These are phyloP conservation scores for Argyra leucocephala DNA, from an alignment of 2,888 invertebrate genomes.

Conservation along the genomic window DNA sequence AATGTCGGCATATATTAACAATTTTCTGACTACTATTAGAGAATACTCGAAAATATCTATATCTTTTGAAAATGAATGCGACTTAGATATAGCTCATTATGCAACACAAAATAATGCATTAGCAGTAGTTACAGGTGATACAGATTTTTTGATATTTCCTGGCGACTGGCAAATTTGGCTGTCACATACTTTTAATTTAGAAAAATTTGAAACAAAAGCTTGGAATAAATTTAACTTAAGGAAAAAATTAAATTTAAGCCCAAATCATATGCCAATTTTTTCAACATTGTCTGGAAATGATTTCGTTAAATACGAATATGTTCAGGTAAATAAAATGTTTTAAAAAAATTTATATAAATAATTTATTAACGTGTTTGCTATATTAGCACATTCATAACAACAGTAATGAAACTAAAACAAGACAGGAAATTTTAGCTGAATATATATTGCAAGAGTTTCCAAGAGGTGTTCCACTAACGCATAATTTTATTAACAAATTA, in stretches of 20 bases:
- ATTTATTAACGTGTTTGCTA: neutral
- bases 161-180: slow-evolving; percentile 19
- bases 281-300: slow-evolving; percentile 20
- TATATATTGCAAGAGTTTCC: slow-evolving; percentile 15
- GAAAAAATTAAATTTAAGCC: slow-evolving; percentile 14
- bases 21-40: slow-evolving; percentile 16
- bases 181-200: slow-evolving; percentile 12
- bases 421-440: slow-evolving; percentile 13
- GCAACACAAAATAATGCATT: slow-evolving; percentile 15
- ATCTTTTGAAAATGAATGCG: slow-evolving; percentile 20
- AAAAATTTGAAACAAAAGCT: slow-evolving; percentile 10
- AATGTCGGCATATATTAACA: slow-evolving; percentile 16
- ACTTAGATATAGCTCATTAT: slow-evolving; percentile 18
- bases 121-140: slow-evolving; percentile 19
- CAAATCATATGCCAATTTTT: slow-evolving; percentile 21
- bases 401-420: neutral
- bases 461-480: slow-evolving; percentile 9
- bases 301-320: slow-evolving; percentile 11
- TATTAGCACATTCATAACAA: slow-evolving; percentile 12
- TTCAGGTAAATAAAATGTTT: slow-evolving; percentile 11
- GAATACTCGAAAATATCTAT: slow-evolving; percentile 19
- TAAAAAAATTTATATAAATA: neutral
- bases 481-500: neutral
- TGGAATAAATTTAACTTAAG: slow-evolving; percentile 18
- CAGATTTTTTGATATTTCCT: slow-evolving; percentile 21